Percentiles rank a stretch among this genome's conserved stretches.
phyloP scores from a whole-genome alignment of 1,140 invertebrate species.

The Bombyx mandarina region DNA sequence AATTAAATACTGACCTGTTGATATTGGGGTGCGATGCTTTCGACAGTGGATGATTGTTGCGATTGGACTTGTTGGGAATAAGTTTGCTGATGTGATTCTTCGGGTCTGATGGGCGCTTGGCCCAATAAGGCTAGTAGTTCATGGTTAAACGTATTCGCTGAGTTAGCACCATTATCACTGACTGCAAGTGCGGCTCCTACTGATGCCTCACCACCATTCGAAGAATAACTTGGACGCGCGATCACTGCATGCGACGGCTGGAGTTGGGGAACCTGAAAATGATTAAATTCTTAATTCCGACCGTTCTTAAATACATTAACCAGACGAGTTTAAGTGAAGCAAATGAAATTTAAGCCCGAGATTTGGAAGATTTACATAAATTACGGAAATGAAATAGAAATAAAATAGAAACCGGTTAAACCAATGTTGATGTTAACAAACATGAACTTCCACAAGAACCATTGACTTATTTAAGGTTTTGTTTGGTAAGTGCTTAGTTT shows the following conservation, averaged over 20 bases:
- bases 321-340: no score
- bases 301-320: no score
- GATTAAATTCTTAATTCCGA: neutral
- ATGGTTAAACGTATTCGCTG: slow-evolving; percentile 33
- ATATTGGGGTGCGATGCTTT: slow-evolving; percentile 39
- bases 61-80: slow-evolving; percentile 29
- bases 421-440: no score
- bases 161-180: slow-evolving; percentile 36
- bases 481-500: neutral
- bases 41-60: slow-evolving; percentile 28
- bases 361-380: no score
- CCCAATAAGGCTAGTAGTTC: slow-evolving; percentile 44
- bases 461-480: no score
- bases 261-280: slow-evolving; percentile 10
- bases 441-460: no score
- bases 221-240: slow-evolving; percentile 44
- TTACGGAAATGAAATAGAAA: no score
- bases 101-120: slow-evolving; percentile 24
- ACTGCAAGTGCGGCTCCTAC: slow-evolving; percentile 57
- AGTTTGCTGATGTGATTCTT: slow-evolving; percentile 26
- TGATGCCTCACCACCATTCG: slow-evolving; percentile 53
- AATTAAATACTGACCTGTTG: slow-evolving; percentile 30
- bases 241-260: slow-evolving; percentile 56
- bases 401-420: no score
- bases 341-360: no score